Evolutionary conservation across 2,797 vertebrate species (phyloP), one percentile per base, ranked within the genome.

Genomic region (Sitta carolinensis): DNA sequence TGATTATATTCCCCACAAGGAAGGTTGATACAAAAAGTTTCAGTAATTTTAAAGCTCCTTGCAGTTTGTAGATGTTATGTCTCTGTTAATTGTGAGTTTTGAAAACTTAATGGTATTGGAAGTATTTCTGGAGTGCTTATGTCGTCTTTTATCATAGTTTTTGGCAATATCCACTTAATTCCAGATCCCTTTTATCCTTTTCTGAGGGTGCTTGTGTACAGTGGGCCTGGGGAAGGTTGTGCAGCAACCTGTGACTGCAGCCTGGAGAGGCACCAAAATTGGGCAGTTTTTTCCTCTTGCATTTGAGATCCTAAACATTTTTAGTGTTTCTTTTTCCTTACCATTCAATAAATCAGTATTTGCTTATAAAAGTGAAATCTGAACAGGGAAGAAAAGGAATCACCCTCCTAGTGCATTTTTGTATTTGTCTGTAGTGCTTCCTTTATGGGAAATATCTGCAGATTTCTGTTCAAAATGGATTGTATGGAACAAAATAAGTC

Each of bases 1-100:
- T 96, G 77, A 81, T 96, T 97, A 91, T 92, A 52, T 90, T 96
- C 51, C 86, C 93, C 86, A 50, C 52, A 84, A 66, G 91, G 94
- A 88, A 52, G 52, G 40, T 48, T 58, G 69, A 48, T 79, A 74
- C 20, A 38, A 88, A 93, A 62, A 55, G 67, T 89, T 87, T 93
- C 52, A 77, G 64, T 88, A 43, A 90, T 84, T 89, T 84, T 89
- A 80, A 70, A 74, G 29, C 66, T 76, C 58, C 83, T 88, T 73
- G 69, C 45, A 36, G 18, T 73, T 73, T 76, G 52, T 66, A 73
- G 55, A 26, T 59, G 9, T 45, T 81, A 42, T 1, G 1, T 90
- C 69, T 89, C 76, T 90, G 32, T 72, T 79, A 89, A 64, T 83
- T 77, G 57, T 63, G 57, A 67, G 16, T 43, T 94, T 92, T 85